Conservation (phyloP, 2,888 invertebrate genomes). For the Timandra comae region DNA sequence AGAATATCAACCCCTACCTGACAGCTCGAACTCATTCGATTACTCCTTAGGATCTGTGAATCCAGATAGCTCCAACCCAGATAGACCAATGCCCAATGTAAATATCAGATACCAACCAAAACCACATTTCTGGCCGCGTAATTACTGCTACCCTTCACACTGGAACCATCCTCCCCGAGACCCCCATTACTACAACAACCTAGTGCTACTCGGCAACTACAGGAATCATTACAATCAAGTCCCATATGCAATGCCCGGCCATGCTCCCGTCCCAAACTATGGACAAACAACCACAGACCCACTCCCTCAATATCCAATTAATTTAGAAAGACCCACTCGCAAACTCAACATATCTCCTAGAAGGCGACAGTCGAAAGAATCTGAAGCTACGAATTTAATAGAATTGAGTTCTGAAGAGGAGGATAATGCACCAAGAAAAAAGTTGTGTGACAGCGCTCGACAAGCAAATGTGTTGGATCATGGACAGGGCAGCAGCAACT, state of each 20-base stretch:
- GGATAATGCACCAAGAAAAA: constrained; percentile 54
- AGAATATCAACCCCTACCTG: constrained; percentile 67
- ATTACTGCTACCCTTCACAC: constrained; percentile 43
- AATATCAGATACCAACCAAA: constrained; percentile 67
- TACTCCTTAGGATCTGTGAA: constrained; percentile 39
- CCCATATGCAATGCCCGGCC: constrained; percentile 33
- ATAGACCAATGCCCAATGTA: constrained; percentile 38
- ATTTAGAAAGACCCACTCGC: constrained; percentile 61
- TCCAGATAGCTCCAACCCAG: constrained; percentile 36
- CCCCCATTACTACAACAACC: constrained; percentile 45
- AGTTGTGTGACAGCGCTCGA: constrained; percentile 38
- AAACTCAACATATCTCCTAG: constrained; percentile 64
- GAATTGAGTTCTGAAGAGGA: constrained; percentile 73
- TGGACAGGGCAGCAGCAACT: constrained; percentile 14
- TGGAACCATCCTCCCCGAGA: constrained; percentile 11
- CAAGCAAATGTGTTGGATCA: constrained; percentile 12
- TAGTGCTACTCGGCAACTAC: constrained; percentile 45
- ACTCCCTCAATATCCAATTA: constrained; percentile 21
- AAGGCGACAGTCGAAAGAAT: constrained; percentile 58
- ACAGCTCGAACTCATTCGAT: constrained; percentile 61
- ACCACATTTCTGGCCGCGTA: constrained; percentile 37
- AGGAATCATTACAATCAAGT: constrained; percentile 42
- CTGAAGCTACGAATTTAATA: constrained; percentile 52
- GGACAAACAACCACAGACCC: constrained; percentile 11
- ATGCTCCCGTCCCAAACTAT: background rate